Evolutionary conservation across 2,888 invertebrate genomes (phyloP), one percentile per base, ranked within the genome.

Genomic region (Gymnoscelis rufifasciata): DNA sequence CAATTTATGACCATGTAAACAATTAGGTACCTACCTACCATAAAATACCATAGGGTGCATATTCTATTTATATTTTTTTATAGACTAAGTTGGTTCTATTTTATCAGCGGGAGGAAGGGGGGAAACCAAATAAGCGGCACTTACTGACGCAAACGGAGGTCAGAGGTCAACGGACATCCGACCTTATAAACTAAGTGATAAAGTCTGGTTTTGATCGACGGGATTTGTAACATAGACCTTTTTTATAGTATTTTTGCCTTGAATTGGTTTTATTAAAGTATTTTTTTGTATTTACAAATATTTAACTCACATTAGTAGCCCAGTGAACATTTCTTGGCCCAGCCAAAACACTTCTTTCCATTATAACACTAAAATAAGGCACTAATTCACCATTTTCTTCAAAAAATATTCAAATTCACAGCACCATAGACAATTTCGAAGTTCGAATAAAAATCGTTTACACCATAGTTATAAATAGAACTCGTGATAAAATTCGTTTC

Each of bases 301-400:
- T n/a, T n/a, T n/a, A 10, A 86, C 87, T 87, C 52, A 88, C 87
- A 64, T 86, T 77, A 57, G 84, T 78, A 65, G 83, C 84, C 87
- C 87, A 88, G 54, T 80, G 83, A 53, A 88, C 83, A 63, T 83
- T 83, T 54, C 73, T 76, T 52, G 80, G 68, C 52, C 69, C 76
- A 59, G 83, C 84, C 68, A 84, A 74, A 71, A 84, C 76, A 78
- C 87, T 87, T 69, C 76, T 74, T 74, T 87, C 87, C 87, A 87
- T 88, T 71, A 64, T 82, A 71, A 68, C 50, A 66, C 56, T 59
- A 13, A 56, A 53, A 57, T n/a, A 67, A 66, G 64, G 64, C 64
- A 61, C 43, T 45, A 74, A 43, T 47, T 79, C 77, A 83, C 72
- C 81, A 86, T 84, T 60, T 79, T 11, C 19, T 19, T 19, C 2